phyloP scores from a whole-genome alignment of 2,113 vertebrate genomes.

The Lophius piscatorius region DNA sequence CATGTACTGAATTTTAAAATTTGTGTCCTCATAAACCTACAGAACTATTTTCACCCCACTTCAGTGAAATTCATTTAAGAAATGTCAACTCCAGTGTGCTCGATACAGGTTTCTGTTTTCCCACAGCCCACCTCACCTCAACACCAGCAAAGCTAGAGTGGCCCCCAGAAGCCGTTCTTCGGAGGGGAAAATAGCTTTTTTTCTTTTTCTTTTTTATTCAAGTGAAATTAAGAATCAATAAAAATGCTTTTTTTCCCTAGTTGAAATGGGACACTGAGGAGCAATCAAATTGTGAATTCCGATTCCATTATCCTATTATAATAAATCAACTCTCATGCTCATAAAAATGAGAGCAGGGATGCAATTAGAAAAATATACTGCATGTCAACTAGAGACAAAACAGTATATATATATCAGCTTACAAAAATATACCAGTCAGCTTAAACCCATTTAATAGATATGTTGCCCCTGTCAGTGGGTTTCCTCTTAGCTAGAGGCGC shows the following conservation, averaged over 20 bases:
- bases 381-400: too few relatives aligned
- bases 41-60: not conserved
- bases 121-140: not conserved
- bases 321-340: not conserved
- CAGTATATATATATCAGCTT: too few relatives aligned
- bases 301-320: not conserved
- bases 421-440: too few relatives aligned
- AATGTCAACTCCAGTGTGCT: not conserved
- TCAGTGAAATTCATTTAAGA: not conserved
- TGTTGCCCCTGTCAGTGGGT: not conserved
- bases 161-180: too few relatives aligned
- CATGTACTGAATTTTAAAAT: too few relatives aligned
- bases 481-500: not conserved
- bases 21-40: not conserved
- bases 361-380: not conserved
- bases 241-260: too few relatives aligned
- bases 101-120: not conserved
- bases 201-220: too few relatives aligned
- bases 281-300: too few relatives aligned
- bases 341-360: not conserved
- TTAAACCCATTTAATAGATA: constrained; percentile 1
- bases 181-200: too few relatives aligned
- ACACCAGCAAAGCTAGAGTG: not conserved
- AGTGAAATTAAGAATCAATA: too few relatives aligned
- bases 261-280: too few relatives aligned